phyloP scores from a whole-genome alignment of 53 echinoderm and acorn worm species.

The Holothuria leucospilota region DNA sequence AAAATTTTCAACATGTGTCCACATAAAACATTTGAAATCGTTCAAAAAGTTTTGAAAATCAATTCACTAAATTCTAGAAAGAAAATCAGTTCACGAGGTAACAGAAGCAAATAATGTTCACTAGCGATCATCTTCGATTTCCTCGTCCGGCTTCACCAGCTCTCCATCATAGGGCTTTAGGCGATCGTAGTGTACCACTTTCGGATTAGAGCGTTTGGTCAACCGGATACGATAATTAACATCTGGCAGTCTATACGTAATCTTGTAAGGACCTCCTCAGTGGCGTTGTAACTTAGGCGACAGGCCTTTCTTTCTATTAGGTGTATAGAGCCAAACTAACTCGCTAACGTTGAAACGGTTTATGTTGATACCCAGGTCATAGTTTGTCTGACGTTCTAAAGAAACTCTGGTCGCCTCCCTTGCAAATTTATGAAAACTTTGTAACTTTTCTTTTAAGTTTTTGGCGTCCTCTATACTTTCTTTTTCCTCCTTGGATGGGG shows the following conservation, averaged over 20 bases:
- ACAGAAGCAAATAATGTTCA: too few relatives aligned
- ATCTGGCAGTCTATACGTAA: constrained; percentile 31
- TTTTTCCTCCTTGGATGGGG: background rate
- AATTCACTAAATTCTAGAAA: too few relatives aligned
- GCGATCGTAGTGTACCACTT: constrained; percentile 18
- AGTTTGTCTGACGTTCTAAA: constrained; percentile 29
- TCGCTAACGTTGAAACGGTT: constrained; percentile 1
- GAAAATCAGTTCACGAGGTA: too few relatives aligned
- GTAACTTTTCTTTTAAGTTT: constrained; percentile 23
- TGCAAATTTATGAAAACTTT: constrained; percentile 26
- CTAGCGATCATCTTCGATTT: background rate
- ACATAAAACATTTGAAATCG: too few relatives aligned
- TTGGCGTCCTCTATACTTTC: background rate
- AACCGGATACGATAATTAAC: constrained; percentile 30
- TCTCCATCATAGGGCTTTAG: constrained; percentile 26
- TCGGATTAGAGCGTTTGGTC: background rate
- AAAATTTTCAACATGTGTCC: too few relatives aligned
- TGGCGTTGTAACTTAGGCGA: constrained; percentile 51
- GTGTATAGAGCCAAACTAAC: constrained; percentile 26
- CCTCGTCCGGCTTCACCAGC: too few relatives aligned
- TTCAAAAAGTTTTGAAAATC: too few relatives aligned
- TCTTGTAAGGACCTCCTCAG: constrained; percentile 56
- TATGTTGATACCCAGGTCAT: constrained; percentile 8
- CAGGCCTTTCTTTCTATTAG: constrained; percentile 39
- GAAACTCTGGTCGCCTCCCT: constrained; percentile 1